Conservation (phyloP, 2,888 invertebrate genomes). For the Paralinhomoeus sp. region DNA sequence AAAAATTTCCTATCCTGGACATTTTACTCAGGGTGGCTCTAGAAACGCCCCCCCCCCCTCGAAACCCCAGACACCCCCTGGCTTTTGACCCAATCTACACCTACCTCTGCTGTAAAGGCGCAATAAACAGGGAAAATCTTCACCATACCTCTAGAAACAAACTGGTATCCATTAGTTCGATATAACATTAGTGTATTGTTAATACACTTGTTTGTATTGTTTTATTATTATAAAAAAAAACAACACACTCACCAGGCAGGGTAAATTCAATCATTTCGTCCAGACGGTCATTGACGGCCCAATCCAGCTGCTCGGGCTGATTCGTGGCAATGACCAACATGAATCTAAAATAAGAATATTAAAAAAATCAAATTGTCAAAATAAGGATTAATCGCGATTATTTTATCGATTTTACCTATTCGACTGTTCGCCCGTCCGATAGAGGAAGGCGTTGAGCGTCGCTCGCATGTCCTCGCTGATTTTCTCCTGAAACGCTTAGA, state of each 20-base stretch:
- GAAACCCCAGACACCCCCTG: too few relatives aligned
- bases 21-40: too few relatives aligned
- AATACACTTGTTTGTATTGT: background rate
- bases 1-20: too few relatives aligned
- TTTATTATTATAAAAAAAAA: background rate
- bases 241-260: constrained; percentile 51
- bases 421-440: constrained; percentile 90
- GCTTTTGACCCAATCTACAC: too few relatives aligned
- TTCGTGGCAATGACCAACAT: constrained; percentile 96
- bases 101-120: too few relatives aligned
- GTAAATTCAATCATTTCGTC: constrained; percentile 94
- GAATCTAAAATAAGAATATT: constrained; percentile 36
- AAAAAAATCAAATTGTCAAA: too few relatives aligned
- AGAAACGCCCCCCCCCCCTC: too few relatives aligned
- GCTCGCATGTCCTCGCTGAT: constrained; percentile 87
- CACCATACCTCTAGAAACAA: too few relatives aligned
- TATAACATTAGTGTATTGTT: background rate
- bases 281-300: constrained; percentile 76
- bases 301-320: constrained; percentile 96
- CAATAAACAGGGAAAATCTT: too few relatives aligned
- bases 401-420: constrained; percentile 38
- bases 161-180: background rate
- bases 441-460: constrained; percentile 87
- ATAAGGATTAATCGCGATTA: too few relatives aligned
- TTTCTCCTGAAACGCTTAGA: constrained; percentile 36